phyloP scores from a whole-genome alignment of 2,113 vertebrate genomes.

The Xyliphius kryptos region DNA sequence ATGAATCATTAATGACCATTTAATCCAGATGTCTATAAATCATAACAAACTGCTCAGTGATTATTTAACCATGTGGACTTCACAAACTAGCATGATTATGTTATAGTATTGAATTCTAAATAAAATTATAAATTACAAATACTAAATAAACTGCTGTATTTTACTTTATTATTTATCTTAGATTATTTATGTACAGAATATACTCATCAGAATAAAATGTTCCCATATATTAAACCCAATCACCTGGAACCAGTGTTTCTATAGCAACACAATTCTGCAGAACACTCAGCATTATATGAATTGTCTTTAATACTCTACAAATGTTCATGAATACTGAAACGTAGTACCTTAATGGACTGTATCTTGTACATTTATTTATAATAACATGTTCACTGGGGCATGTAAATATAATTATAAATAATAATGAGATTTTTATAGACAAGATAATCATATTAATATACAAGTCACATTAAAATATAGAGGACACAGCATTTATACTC shows the following conservation, averaged over 20 bases:
- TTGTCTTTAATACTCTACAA: constrained; percentile 43
- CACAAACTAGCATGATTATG: neutral
- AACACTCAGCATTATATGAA: constrained; percentile 22
- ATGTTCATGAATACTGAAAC: constrained; percentile 6
- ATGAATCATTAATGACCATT: neutral
- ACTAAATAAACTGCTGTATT: neutral
- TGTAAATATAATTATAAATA: constrained; percentile 6
- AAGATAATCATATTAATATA: neutral
- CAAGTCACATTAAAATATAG: neutral
- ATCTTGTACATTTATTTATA: constrained; percentile 5
- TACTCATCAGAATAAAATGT: constrained; percentile 41
- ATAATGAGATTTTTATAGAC: neutral
- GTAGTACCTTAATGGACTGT: neutral
- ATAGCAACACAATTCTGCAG: constrained; percentile 36
- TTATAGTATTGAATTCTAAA: neutral
- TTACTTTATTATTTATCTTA: constrained; percentile 2
- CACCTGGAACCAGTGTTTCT: constrained; percentile 35
- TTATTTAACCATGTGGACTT: neutral
- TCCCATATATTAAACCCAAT: constrained; percentile 20
- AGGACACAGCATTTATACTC: neutral
- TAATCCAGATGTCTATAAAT: neutral
- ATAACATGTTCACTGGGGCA: neutral
- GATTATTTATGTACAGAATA: constrained; percentile 6
- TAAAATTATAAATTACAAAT: too few species aligned
- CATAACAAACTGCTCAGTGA: neutral